Base-by-base conservation (phyloP, 2,888 invertebrate species). In the Erebia aethiops region DNA sequence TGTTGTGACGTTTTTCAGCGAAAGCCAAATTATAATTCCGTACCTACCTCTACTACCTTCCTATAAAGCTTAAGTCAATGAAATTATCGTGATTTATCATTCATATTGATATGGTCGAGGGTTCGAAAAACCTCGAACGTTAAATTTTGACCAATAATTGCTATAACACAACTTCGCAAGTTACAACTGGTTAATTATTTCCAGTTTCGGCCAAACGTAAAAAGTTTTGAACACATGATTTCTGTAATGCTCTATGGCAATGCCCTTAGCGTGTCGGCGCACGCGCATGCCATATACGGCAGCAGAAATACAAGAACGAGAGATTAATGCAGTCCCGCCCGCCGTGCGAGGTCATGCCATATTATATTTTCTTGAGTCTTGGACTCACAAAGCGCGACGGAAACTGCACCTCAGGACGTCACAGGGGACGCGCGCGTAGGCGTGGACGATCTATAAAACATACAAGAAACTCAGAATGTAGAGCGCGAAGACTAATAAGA, bases 211-310 rank as follows among this genome's bases (percentile, higher is more conserved):
- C 43, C 35, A 21, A 61, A 18, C 51, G 49, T 62, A 67, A 46
- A 66, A 16, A 58, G 26, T 57, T 57, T 57, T 26, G 56, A 46
- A 69, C 68, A 68, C 54, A 60, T 62, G 56, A 67, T 69, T 68
- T 71, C 65, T 71, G 68, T 74, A 74, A 77, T 80, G 80, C 78
- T 83, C 81, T 85, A 79, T 81, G 82, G 77, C 77, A 76, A 77
- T 83, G 86, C 81, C 83, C 83, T 83, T 80, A 80, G 80, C 79
- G 71, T 73, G 83, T 71, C 84, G 83, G 84, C 86, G 88, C 91
- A 89, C 87, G 91, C 88, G 90, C 87, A 78, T 74, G 74, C 92
- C 91, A 79, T 91, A 88, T 90, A 92, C 80, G 91, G 92, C 80
- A 79, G 80, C 81, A 84, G 83, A 87, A 87, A 84, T 87, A 90